Base-by-base conservation (phyloP, 2,797 vertebrate genomes). In the Hapalemur alaotrensis region DNA sequence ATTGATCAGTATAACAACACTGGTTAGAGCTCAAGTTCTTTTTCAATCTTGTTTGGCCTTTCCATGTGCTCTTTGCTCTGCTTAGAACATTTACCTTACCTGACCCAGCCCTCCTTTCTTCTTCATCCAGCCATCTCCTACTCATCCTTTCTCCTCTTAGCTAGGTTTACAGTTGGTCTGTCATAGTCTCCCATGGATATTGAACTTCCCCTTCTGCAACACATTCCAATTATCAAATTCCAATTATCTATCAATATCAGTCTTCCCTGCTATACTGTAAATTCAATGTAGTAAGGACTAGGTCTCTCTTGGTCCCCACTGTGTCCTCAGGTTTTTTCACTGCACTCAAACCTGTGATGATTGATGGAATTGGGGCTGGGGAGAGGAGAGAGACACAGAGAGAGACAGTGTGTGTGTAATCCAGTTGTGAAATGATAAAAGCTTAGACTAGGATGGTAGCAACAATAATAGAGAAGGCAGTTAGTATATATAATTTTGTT, bases 401-500 rank as follows among this genome's bases (percentile, higher is more conserved):
- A 76, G 25, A 82, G 54, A 57, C 22, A 23, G 22, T 25, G 23
- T 46, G 43, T 57, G 9, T 57, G 54, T 25, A 23, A 57, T 89
- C 63, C 41, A 79, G 20, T 67, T 94, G 32, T 83, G 73, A 90
- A 17, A 28, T 75, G 80, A 43, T 80, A 94, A 89, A 54, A 80
- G 28, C 75, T 91, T 78, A 92, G 41, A 86, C 69, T 73, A 88
- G 61, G 82, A 91, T 76, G 12, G 46, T 38, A 90, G 63, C 69
- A 91, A 91, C 4, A 43, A 43, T 38, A 95, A 95, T 7, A 93
- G 41, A 92, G 69, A 96, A 84, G 70, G 79, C 54, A 85, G 84
- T 81, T 88, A 81, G 59, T 83, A 63, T 30, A 96, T 65, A 89
- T 82, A 96, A 97, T 96, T 94, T 92, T 92, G 35, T 90, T 96